A percentile compares a stretch with the other conserved stretches of the same genome.
phyloP scores from a whole-genome alignment of 1,140 invertebrate species.

The Eriocheir sinensis region DNA sequence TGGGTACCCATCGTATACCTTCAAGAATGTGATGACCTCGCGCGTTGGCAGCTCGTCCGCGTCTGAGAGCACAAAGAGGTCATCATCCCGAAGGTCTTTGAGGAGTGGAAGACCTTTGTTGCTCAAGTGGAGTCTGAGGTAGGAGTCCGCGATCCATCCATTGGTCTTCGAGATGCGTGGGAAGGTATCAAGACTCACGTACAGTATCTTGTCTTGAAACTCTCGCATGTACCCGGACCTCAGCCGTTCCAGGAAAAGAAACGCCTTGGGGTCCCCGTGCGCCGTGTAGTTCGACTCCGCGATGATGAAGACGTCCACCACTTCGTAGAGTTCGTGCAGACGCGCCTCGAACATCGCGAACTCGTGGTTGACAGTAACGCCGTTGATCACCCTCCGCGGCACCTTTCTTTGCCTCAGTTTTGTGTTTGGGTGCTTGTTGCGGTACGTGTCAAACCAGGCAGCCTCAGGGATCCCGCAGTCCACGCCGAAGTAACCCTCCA shows the following conservation, averaged over 20 bases:
- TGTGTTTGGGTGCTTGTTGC: conserved; percentile 44
- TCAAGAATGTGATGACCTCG: conserved; percentile 86
- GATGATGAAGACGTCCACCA: conserved; percentile 87
- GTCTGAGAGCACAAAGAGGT: conserved; percentile 85
- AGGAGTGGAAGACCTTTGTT: conserved; percentile 81
- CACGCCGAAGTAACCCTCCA: conserved; percentile 77
- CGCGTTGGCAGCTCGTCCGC: conserved; percentile 85
- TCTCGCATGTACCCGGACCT: conserved; percentile 80
- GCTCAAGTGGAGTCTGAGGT: conserved; percentile 79
- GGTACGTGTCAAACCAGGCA: conserved; percentile 78
- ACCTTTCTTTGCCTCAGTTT: conserved; percentile 82
- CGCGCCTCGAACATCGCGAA: conserved; percentile 85
- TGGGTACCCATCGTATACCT: conserved; percentile 86
- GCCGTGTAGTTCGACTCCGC: conserved; percentile 84
- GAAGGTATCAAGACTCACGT: conserved; percentile 82
- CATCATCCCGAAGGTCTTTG: conserved; percentile 84
- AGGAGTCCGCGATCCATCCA: conserved; percentile 79
- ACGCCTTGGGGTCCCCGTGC: conserved; percentile 80
- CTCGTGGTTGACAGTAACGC: conserved; percentile 84
- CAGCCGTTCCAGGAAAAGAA: conserved; percentile 80
- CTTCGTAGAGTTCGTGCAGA: conserved; percentile 84
- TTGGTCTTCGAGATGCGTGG: conserved; percentile 78
- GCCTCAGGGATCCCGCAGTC: conserved; percentile 80
- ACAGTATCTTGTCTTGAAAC: conserved; percentile 84
- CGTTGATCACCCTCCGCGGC: conserved; percentile 84